Percentiles rank a stretch among this genome's conserved stretches.
phyloP scores from a whole-genome alignment of 2,113 vertebrate species.

The Cochlearius cochlearius region DNA sequence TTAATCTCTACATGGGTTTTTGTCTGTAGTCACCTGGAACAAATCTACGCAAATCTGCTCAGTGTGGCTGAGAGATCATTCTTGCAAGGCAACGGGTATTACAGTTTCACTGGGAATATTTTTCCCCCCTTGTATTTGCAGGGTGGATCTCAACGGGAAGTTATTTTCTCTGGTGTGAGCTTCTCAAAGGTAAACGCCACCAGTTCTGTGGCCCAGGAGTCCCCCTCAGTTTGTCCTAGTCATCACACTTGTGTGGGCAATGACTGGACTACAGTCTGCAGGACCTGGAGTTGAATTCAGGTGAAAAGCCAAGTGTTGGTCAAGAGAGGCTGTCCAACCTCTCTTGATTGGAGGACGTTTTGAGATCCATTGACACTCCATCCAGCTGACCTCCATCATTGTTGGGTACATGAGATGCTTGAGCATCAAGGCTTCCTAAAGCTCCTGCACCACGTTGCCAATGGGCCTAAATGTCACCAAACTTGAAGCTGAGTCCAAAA shows the following conservation, averaged over 20 bases:
- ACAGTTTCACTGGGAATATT: background rate
- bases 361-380: background rate
- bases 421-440: background rate
- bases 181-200: background rate
- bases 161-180: fast-evolving
- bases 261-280: background rate
- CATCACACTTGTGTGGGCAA: background rate
- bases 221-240: background rate
- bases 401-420: background rate
- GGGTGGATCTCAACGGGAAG: background rate
- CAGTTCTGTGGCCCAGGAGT: background rate
- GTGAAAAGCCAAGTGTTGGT: background rate
- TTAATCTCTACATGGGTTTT: background rate
- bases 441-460: fast-evolving
- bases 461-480: background rate
- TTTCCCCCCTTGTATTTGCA: background rate
- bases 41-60: background rate
- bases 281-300: background rate
- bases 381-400: fast-evolving
- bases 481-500: background rate
- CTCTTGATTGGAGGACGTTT: fast-evolving
- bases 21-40: background rate
- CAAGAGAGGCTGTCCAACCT: background rate
- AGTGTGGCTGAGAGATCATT: background rate
- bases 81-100: background rate